Evolutionary conservation across 2,797 vertebrate genomes (phyloP).

Genomic region (Yasuhikotakia modesta): DNA sequence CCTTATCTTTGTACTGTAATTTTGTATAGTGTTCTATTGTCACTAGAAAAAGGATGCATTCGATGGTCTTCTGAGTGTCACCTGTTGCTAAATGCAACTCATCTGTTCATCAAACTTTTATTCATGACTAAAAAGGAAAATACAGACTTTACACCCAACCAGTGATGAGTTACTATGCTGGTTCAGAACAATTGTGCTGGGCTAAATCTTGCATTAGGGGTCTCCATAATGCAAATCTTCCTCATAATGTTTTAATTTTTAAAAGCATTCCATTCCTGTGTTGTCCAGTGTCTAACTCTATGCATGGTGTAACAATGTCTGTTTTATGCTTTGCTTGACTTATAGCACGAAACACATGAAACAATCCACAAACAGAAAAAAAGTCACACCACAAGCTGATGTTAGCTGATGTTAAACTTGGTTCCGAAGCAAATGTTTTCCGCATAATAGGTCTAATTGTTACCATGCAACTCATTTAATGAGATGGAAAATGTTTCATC

Average conservation of each 20-base stretch:
- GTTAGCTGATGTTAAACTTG: not conserved
- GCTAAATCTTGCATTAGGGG: not conserved
- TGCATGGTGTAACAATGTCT: too few relatives aligned
- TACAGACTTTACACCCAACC: not conserved
- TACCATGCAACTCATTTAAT: not conserved
- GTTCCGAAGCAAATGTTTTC: not conserved
- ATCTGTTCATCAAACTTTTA: constrained; percentile 19
- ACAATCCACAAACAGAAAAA: not conserved
- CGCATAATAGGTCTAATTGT: not conserved
- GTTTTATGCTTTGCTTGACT: not conserved
- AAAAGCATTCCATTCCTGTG: constrained; percentile 2
- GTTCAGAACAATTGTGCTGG: constrained; percentile 8
- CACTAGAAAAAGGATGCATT: not conserved
- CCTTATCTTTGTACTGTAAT: constrained; percentile 1
- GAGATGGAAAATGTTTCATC: not conserved
- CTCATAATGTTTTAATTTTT: not conserved
- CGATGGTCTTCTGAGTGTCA: constrained; percentile 15
- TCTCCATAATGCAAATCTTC: too few relatives aligned
- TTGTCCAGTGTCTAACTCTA: not conserved
- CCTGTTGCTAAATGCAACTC: constrained; percentile 19
- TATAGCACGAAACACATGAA: not conserved
- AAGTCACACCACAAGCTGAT: too few relatives aligned
- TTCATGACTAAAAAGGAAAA: not conserved
- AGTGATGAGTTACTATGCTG: not conserved
- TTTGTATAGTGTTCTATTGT: constrained; percentile 7